phyloP scores from a whole-genome alignment of 2,888 invertebrate species.

The Dichetophora obliterata region DNA sequence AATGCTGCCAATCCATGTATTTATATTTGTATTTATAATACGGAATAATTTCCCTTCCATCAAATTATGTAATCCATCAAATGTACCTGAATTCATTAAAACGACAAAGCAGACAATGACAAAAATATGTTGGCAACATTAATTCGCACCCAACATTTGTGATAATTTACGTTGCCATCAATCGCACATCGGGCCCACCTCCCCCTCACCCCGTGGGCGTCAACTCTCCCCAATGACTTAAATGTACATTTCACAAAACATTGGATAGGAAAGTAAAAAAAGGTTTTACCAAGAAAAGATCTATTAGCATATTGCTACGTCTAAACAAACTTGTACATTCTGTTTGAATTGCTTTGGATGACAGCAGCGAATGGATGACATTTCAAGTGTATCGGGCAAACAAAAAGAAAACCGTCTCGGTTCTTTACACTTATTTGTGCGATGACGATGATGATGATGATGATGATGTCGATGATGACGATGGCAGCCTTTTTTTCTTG shows the following conservation, averaged over 20 bases:
- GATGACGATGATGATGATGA: too few species aligned
- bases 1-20: too few species aligned
- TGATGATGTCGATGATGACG: too few species aligned
- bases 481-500: too few species aligned
- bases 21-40: too few species aligned
- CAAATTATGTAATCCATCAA: too few species aligned
- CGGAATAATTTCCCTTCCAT: too few species aligned
- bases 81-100: too few species aligned
- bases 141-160: slow-evolving; percentile 18
- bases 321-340: neutral
- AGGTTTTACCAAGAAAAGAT: neutral
- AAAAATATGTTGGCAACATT: slow-evolving; percentile 1
- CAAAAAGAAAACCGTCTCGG: neutral
- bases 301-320: slow-evolving; percentile 22
- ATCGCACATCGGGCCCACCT: neutral
- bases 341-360: slow-evolving; percentile 15
- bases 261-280: neutral
- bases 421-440: too few species aligned
- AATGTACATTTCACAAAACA: neutral
- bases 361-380: slow-evolving; percentile 10
- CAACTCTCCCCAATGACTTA: too few species aligned
- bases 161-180: neutral
- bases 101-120: neutral
- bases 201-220: neutral
- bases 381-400: slow-evolving; percentile 12